These are phyloP conservation scores for Rotaria sp. DNA, from an alignment of 2,888 invertebrate genomes.

Conservation along the genomic window DNA sequence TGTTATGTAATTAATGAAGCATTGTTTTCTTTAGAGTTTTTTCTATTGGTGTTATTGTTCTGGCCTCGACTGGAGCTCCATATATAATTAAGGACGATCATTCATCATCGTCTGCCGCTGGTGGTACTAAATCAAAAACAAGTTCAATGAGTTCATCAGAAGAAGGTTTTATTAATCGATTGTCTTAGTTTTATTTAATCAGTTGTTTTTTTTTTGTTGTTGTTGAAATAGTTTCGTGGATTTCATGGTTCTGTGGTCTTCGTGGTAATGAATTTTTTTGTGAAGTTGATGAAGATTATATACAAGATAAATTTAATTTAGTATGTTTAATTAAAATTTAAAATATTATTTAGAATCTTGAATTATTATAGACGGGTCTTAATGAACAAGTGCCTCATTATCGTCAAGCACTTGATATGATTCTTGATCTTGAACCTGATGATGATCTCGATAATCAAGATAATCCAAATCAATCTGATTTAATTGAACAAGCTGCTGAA, in stretches of 20 bases:
- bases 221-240: slow-evolving; percentile 65
- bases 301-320: slow-evolving; percentile 98
- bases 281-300: slow-evolving; percentile 99
- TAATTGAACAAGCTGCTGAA: slow-evolving; percentile 98
- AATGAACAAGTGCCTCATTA: slow-evolving; percentile 77
- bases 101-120: background rate
- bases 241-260: slow-evolving; percentile 98
- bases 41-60: background rate
- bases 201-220: background rate
- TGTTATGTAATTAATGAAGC: too few species aligned
- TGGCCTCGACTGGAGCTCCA: background rate
- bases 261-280: slow-evolving; percentile 99
- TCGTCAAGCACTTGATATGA: slow-evolving; percentile 97
- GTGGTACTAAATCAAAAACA: background rate
- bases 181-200: too few species aligned
- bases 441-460: slow-evolving; percentile 81
- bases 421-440: slow-evolving; percentile 95
- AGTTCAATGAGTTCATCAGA: slow-evolving; percentile 22
- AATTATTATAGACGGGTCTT: slow-evolving; percentile 54
- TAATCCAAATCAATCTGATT: slow-evolving; percentile 90
- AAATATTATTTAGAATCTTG: background rate
- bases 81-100: background rate
- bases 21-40: background rate
- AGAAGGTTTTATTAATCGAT: background rate
- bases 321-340: background rate